Evolutionary conservation across 2,888 invertebrate genomes (phyloP), one percentile per base, ranked within the genome.

Genomic region (Brenthis ino): DNA sequence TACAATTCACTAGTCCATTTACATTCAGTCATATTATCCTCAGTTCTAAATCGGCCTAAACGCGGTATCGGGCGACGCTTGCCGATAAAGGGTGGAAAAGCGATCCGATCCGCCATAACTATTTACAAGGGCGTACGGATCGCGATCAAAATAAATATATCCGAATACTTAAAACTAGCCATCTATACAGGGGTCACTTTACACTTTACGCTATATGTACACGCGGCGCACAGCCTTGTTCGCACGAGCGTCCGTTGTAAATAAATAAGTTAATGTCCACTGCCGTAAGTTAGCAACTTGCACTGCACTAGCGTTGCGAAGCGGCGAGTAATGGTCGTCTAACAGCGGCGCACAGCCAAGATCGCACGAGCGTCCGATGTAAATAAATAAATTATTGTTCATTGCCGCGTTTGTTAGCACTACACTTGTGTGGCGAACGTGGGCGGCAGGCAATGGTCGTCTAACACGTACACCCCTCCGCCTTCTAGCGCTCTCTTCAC

Each of bases 371-470:
- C 91, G 91, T 92, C 91, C 89, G 85, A 85, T 80, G 82, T 81
- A 79, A 86, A 89, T 89, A 89, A 72, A 70, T 89, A 88, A 87
- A 78, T 85, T 85, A 83, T 80, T 75, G 88, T 90, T 84, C 84
- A 84, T 80, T 63, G 81, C 76, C 81, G 82, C 79, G 73, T 77
- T 74, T 74, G 76, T 79, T 72, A 75, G 75, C 88, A 94, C 95
- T 96, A 96, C 93, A 96, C 96, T 94, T 96, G 96, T 84, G 96
- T 96, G 81, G 96, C 96, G 86, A 95, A 95, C 85, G 95, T 95
- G 78, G 95, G 95, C 88, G 95, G 95, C 84, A 94, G 91, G 92
- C 95, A 96, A 86, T 96, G 96, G 89, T 96, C 96, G 93, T 95
- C 96, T 88, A 96, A 93, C 85, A 96, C 95, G 93, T 95, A 96